Evolutionary conservation across 2,888 invertebrate genomes (phyloP).

Genomic region (Lithosia quadra): DNA sequence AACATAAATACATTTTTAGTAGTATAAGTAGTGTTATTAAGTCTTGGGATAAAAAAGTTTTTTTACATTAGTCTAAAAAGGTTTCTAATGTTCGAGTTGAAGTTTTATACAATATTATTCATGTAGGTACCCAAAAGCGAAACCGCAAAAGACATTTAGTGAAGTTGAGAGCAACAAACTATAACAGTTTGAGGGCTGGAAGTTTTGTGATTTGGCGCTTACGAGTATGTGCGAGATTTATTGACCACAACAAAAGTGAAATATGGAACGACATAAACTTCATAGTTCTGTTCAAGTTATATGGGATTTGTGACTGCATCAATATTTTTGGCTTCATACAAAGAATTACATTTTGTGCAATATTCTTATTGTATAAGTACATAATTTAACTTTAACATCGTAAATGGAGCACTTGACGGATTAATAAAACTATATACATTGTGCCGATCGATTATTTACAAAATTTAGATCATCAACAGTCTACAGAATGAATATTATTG

Average conservation of each 20-base stretch:
- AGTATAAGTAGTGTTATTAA: too few species aligned
- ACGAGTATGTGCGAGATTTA: not conserved
- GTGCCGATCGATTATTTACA: too few species aligned
- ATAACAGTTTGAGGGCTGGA: not conserved
- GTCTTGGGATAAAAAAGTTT: not conserved
- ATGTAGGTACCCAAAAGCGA: not conserved
- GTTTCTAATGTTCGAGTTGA: not conserved
- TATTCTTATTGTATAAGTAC: too few species aligned
- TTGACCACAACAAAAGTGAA: not conserved
- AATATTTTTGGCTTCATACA: not conserved
- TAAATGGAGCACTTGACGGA: not conserved
- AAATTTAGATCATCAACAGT: too few species aligned
- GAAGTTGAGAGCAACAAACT: not conserved
- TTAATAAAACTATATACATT: too few species aligned
- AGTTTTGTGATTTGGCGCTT: not conserved
- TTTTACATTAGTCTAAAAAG: not conserved
- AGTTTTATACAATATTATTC: too few species aligned
- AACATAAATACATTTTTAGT: too few species aligned
- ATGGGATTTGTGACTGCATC: not conserved
- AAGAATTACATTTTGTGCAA: not conserved
- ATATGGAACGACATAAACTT: not conserved
- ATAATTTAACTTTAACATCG: not conserved
- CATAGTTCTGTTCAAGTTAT: not conserved
- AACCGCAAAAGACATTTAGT: not conserved
- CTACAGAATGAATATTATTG: too few species aligned